A percentile compares a stretch with the other conserved stretches of the same genome.
Conservation (phyloP, 1,140 invertebrate genomes). For the Musca domestica region DNA sequence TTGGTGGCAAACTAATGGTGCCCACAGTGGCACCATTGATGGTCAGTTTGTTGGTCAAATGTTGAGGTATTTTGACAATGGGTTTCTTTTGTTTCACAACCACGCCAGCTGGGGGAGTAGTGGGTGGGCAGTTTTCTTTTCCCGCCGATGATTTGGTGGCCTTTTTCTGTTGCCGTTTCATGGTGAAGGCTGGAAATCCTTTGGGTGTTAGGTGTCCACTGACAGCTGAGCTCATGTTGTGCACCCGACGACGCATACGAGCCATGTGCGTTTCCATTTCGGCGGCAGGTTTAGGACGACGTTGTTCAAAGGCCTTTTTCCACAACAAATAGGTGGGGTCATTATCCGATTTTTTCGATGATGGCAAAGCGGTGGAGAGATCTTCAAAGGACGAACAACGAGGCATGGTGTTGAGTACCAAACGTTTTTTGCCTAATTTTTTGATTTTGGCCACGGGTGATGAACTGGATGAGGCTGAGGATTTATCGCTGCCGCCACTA, state of each 20-base stretch:
- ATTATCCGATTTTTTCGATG: not conserved
- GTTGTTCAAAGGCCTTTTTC: conserved; percentile 4
- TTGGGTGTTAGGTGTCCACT: conserved; percentile 6
- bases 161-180: not conserved
- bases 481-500: too few species aligned
- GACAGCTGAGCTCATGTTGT: not conserved
- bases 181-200: not conserved
- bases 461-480: too few species aligned
- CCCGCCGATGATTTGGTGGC: not conserved
- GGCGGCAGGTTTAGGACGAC: not conserved
- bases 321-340: not conserved
- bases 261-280: not conserved
- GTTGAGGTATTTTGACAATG: not conserved
- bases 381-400: conserved; percentile 3
- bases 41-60: not conserved
- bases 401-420: not conserved
- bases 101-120: too few species aligned
- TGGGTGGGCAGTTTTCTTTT: not conserved
- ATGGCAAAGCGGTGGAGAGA: not conserved
- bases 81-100: not conserved
- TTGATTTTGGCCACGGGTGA: not conserved
- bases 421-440: not conserved
- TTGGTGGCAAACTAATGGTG: not conserved
- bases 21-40: not conserved
- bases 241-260: not conserved